phyloP scores from a whole-genome alignment of 2,888 invertebrate species.

The Baccha elongata region DNA sequence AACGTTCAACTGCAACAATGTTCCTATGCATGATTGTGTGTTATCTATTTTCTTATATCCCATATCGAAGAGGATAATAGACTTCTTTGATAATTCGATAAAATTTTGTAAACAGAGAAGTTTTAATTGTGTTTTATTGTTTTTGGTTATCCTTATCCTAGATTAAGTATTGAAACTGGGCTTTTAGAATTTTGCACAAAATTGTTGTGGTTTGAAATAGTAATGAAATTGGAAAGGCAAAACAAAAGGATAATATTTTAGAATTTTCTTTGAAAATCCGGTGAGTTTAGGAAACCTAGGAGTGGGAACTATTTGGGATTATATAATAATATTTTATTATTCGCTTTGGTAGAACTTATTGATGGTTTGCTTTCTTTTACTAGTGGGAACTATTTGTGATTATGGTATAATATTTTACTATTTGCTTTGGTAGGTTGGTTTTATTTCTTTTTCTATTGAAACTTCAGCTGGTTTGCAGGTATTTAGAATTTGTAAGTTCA shows the following conservation, averaged over 20 bases:
- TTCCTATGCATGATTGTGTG: not conserved
- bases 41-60: conserved; percentile 12
- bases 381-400: too few species aligned
- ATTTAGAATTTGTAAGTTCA: too few species aligned
- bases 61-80: not conserved
- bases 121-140: conserved; percentile 70
- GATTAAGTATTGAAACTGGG: conserved; percentile 37
- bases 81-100: conserved; percentile 24
- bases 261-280: not conserved
- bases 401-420: too few species aligned
- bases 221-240: not conserved
- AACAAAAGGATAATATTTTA: not conserved
- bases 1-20: conserved; percentile 27
- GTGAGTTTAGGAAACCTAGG: not conserved
- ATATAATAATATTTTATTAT: too few species aligned
- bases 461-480: too few species aligned
- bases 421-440: too few species aligned
- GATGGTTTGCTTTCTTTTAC: too few species aligned
- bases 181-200: conserved; percentile 26
- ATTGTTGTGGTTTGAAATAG: conserved; percentile 3
- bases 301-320: not conserved
- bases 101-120: conserved; percentile 34
- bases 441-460: too few species aligned
- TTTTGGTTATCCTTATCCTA: conserved; percentile 51
- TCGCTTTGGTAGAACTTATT: too few species aligned